A percentile compares a stretch with the other conserved stretches of the same genome.
phyloP scores from a whole-genome alignment of 2,888 invertebrate genomes.

The Cataglyphis albicans region DNA sequence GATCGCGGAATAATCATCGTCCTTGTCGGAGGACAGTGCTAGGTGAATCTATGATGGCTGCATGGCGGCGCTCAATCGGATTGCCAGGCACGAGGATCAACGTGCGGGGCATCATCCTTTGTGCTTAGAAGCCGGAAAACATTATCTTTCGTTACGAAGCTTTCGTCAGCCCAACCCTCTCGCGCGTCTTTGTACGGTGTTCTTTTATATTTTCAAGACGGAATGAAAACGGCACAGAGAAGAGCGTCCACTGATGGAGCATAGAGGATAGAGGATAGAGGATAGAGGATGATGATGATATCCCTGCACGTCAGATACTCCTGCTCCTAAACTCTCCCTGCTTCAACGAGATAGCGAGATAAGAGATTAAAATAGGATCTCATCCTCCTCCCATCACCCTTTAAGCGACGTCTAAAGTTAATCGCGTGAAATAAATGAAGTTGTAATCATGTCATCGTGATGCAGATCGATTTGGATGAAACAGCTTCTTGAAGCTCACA shows the following conservation, averaged over 20 bases:
- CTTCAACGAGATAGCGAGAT: slow-evolving; percentile 32
- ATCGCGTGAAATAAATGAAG: slow-evolving; percentile 44
- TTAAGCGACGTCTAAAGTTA: slow-evolving; percentile 19
- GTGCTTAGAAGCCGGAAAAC: slow-evolving; percentile 53
- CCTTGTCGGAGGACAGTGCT: slow-evolving; percentile 33
- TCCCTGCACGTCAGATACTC: neutral
- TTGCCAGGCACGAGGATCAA: slow-evolving; percentile 34
- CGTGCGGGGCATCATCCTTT: neutral
- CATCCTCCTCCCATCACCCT: neutral
- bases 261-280: too few relatives aligned
- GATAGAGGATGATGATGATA: slow-evolving; percentile 28
- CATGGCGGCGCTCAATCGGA: slow-evolving; percentile 22
- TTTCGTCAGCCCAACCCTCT: neutral
- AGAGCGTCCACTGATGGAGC: neutral
- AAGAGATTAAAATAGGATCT: slow-evolving; percentile 36
- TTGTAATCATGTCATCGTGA: slow-evolving; percentile 42
- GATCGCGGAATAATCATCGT: slow-evolving; percentile 53
- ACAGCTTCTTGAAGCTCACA: neutral
- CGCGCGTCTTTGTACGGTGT: slow-evolving; percentile 21
- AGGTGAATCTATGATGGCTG: slow-evolving; percentile 37
- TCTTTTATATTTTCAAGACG: slow-evolving; percentile 42
- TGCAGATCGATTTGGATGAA: slow-evolving; percentile 33
- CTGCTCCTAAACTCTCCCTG: slow-evolving; percentile 27
- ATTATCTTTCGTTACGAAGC: slow-evolving; percentile 44
- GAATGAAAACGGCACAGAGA: slow-evolving; percentile 24